Conservation (phyloP, 2,113 vertebrate species). For the Rhegmatorhina hoffmannsi region DNA sequence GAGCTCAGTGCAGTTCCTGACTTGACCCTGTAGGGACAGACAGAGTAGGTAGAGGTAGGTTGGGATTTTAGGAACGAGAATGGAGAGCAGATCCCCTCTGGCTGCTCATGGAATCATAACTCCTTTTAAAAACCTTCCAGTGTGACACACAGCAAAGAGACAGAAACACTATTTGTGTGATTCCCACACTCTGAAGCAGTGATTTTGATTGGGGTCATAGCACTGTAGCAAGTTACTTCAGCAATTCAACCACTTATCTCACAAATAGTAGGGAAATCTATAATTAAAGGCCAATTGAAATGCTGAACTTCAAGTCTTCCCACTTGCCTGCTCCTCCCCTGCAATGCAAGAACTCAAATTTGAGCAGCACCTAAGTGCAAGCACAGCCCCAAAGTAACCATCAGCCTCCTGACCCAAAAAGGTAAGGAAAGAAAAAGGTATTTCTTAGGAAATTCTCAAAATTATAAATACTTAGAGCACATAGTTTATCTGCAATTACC, state of each 20-base stretch:
- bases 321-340: not conserved
- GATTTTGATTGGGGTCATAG: not conserved
- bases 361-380: not conserved
- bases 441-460: not conserved
- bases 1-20: not conserved
- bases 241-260: not conserved
- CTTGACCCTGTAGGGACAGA: not conserved
- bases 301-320: not conserved
- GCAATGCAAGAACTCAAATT: rapidly evolving
- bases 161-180: not conserved
- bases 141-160: not conserved
- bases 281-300: conserved; percentile 16
- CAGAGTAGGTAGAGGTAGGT: not conserved
- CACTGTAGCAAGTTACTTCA: not conserved
- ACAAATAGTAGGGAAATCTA: not conserved
- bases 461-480: not conserved
- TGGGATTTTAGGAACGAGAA: not conserved
- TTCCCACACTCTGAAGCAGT: not conserved
- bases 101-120: not conserved
- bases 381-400: not conserved
- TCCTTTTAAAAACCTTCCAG: not conserved
- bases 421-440: not conserved
- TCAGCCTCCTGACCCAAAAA: not conserved
- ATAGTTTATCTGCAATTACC: conserved; percentile 5
- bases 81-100: not conserved